Evolutionary conservation across 2,113 vertebrate genomes (phyloP), one percentile per base, ranked within the genome.

Genomic region (Notothenia coriiceps): DNA sequence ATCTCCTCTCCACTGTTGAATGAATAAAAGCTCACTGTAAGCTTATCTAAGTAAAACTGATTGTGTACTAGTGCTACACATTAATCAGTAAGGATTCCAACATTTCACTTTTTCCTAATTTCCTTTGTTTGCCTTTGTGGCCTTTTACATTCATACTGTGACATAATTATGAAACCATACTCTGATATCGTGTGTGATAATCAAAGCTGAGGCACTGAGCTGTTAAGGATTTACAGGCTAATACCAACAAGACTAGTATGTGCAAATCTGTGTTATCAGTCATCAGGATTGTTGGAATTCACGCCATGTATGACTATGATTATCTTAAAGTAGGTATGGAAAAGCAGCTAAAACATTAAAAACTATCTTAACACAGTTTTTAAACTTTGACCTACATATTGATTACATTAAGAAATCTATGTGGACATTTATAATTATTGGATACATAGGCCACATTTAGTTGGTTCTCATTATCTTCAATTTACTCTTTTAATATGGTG

Each of bases 201-300:
- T 69, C 70, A 51, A 74, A 79, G 43, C 74, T 74, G 55, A 56
- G 22, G 1, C 33, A 25, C 47, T 11, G 12, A 54, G 20, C 13
- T 10, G 20, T 80, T 49, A 91, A 86, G 91, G 12, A 92, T 91
- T 82, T 66, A 91, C 74, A 71, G 33, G 13, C 67, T 71, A 68
- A 60, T 87, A 75, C 43, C 66, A 68, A 70, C 80, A 22, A 78
- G 59, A 54, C 70, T 71, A 83, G 80, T 63, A 50, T 71, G 61
- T 80, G 1, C 18, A 57, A 49, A 50, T 75, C 20, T 61, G 29
- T 18, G 46, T 72, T 71, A 74, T 91, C 70, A 66, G 40, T 9
- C n/a, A 35, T 72, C n/a, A 20, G 35, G n/a, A 4, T 65, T 56
- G 29, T 62, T 47, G 46, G 11, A 60, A 40, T 17, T 63, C 6